A percentile compares a stretch with the other conserved stretches of the same genome.
Conservation (phyloP, 2,888 invertebrate genomes). For the Pogonocherus hispidulus region DNA sequence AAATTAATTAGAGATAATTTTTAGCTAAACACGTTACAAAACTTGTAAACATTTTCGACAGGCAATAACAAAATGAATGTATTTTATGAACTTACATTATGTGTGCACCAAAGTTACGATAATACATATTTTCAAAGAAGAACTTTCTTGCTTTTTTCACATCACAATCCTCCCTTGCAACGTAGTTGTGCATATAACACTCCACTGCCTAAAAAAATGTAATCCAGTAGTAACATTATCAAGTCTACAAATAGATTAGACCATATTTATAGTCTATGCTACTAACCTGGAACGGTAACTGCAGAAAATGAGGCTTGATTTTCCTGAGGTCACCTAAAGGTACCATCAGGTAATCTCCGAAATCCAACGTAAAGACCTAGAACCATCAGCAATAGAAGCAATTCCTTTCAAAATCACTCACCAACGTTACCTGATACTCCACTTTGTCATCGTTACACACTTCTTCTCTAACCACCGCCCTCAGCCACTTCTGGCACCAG, state of each 20-base stretch:
- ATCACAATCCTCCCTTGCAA: constrained; percentile 39
- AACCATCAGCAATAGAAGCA: constrained; percentile 21
- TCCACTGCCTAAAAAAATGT: constrained; percentile 48
- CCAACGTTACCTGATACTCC: constrained; percentile 29
- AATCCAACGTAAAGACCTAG: constrained; percentile 56
- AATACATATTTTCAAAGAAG: constrained; percentile 48
- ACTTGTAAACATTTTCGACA: background rate
- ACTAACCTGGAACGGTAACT: constrained; percentile 56
- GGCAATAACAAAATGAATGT: constrained; percentile 1
- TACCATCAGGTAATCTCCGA: constrained; percentile 50
- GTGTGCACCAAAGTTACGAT: constrained; percentile 44
- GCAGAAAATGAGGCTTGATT: constrained; percentile 53
- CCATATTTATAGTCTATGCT: no score
- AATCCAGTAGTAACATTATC: no score
- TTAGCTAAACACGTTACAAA: no score
- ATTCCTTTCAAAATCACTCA: background rate
- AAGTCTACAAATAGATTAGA: no score
- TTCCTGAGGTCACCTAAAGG: constrained; percentile 47
- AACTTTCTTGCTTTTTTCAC: constrained; percentile 41
- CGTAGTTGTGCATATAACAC: constrained; percentile 51
- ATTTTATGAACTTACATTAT: constrained; percentile 42
- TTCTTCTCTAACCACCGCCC: constrained; percentile 50
- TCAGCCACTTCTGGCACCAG: constrained; percentile 50
- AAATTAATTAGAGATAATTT: no score
- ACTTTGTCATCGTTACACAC: constrained; percentile 23